Evolutionary conservation across 2,113 vertebrate species (phyloP), one percentile per base, ranked within the genome.

Genomic region (Tonatia bakeri): DNA sequence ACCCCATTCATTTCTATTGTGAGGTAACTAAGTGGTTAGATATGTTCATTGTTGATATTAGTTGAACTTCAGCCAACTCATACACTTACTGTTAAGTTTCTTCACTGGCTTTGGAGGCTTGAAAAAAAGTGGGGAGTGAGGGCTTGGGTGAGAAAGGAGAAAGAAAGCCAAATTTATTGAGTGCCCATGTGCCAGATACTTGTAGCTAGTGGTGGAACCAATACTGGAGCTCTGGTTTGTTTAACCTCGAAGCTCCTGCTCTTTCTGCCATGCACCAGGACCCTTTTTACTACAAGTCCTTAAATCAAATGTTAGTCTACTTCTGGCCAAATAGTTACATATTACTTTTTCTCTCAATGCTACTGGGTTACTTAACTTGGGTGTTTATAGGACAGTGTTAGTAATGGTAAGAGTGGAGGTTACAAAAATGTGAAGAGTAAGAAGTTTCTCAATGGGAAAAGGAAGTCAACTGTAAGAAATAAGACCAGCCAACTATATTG

Each of bases 251-350:
- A 79, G 50, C 54, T 80, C n/a, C 59, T 47, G 26, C 40, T 93
- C n/a, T 96, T 94, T 94, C 70, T 87, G 31, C 61, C 83, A 33
- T 84, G 50, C 45, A 77, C 56, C 85, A 92, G 5, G 95, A 45
- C n/a, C 22, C 43, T 89, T 90, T 92, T 93, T 76, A 84, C n/a
- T 94, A 28, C 36, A 82, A 86, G 52, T 82, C 28, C 38, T 87
- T 87, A 77, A 96, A 91, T 94, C 45, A 81, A 77, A 56, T 81
- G 40, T 75, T 93, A 94, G 90, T 95, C 24, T 97, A 52, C 40
- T 91, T 93, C 47, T 95, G 70, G 70, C 70, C 85, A 96, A 94
- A 80, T 92, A 83, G 43, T 94, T 91, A 70, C 67, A 28, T 88
- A 54, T 50, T 94, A 92, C 40, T 85, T 84, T 93, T 91, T 69